phyloP scores from a whole-genome alignment of 2,888 invertebrate species.

The Axea sp. region DNA sequence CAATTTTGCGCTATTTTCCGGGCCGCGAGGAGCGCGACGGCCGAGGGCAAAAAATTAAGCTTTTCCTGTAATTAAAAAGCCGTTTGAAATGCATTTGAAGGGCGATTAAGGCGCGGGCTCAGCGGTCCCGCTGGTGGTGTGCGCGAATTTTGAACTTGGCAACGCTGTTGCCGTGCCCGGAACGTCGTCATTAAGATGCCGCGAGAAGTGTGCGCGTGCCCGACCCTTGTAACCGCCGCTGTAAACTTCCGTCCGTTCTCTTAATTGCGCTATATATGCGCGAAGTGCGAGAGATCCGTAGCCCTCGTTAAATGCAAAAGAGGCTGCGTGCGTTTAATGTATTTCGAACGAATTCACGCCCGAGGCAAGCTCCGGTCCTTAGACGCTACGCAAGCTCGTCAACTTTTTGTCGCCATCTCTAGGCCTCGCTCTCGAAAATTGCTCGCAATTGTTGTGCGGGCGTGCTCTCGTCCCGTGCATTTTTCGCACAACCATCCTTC shows the following conservation, averaged over 20 bases:
- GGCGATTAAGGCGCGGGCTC: conserved; percentile 39
- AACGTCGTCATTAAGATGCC: conserved; percentile 56
- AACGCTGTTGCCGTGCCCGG: conserved; percentile 40
- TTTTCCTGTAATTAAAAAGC: conserved; percentile 57
- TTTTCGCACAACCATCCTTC: too few relatives aligned
- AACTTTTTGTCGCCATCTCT: conserved; percentile 36
- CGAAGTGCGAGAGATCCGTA: conserved; percentile 44
- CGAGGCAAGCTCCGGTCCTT: conserved; percentile 25
- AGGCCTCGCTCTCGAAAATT: conserved; percentile 1
- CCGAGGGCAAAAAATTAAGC: conserved; percentile 19
- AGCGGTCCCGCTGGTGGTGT: conserved; percentile 37
- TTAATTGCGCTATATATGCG: conserved; percentile 61
- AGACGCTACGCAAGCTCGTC: conserved; percentile 23
- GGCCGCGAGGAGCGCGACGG: conserved; percentile 1
- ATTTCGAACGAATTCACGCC: conserved; percentile 57
- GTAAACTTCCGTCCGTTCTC: conserved; percentile 60
- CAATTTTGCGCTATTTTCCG: conserved; percentile 21
- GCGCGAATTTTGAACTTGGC: conserved; percentile 47
- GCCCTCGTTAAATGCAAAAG: conserved; percentile 57
- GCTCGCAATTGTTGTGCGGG: conserved; percentile 28
- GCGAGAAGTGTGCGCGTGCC: conserved; percentile 59
- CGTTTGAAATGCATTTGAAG: conserved; percentile 49
- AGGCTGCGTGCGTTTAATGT: conserved; percentile 58
- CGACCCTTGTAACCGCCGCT: conserved; percentile 52
- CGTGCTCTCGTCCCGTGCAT: neutral